These are phyloP conservation scores for Atractosteus spatula DNA, from an alignment of 2,113 vertebrate genomes.

Conservation along the genomic window DNA sequence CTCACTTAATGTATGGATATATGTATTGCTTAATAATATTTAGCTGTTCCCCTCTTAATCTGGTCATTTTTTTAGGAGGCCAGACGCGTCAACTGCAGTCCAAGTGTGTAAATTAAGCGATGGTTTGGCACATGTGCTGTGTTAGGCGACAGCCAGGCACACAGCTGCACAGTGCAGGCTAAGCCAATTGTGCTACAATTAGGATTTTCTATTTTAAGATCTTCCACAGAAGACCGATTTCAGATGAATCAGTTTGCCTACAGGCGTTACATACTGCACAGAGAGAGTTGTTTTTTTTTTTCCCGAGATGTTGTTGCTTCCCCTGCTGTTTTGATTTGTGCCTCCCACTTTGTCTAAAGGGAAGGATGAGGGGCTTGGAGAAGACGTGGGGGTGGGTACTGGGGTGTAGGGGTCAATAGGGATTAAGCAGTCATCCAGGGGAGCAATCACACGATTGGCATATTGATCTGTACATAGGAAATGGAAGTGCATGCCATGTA, in stretches of 20 bases:
- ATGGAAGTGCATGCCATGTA: no score
- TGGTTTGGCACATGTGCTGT: slow-evolving; percentile 60
- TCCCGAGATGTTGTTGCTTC: slow-evolving; percentile 63
- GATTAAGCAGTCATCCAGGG: no score
- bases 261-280: slow-evolving; percentile 64
- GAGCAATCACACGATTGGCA: no score
- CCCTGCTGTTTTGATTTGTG: slow-evolving; percentile 51
- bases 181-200: slow-evolving; percentile 73
- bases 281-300: slow-evolving; percentile 25
- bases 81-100: no score
- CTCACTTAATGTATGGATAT: no score
- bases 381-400: slow-evolving; percentile 35
- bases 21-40: no score
- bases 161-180: slow-evolving; percentile 64
- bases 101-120: slow-evolving; percentile 51
- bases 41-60: no score
- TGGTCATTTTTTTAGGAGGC: no score
- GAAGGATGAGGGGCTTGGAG: slow-evolving; percentile 19
- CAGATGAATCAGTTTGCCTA: slow-evolving; percentile 63
- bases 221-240: slow-evolving; percentile 61
- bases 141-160: slow-evolving; percentile 66
- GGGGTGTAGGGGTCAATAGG: slow-evolving; percentile 34
- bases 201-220: slow-evolving; percentile 66
- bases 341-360: slow-evolving; percentile 40
- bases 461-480: no score